Base-by-base conservation (phyloP, 2,797 vertebrate genomes). In the Urocyon cinereoargenteus region DNA sequence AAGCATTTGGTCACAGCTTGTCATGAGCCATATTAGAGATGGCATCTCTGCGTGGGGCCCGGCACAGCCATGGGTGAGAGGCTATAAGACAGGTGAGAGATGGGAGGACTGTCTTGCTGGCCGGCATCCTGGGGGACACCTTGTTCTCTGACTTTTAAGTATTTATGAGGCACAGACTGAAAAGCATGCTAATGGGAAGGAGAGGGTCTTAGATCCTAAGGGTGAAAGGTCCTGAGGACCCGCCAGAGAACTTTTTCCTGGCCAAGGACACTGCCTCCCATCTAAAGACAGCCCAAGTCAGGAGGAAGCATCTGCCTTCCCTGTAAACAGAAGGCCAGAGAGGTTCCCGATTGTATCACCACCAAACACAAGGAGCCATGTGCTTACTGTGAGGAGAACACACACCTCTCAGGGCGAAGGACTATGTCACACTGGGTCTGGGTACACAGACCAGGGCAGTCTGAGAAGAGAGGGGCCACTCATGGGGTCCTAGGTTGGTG, bases 111-210 rank as follows among this genome's bases (percentile, higher is more conserved):
- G 64, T 85, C 62, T 16, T 82, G 11, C 22, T 77, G 34, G 57
- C 40, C 73, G 10, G 64, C 57, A 59, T 26, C 57, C 61, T 72
- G 34, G 62, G 24, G 73, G 51, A n/a, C 70, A 9, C 57, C 64
- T 53, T 77, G 57, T 51, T 51, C 77, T 89, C 45, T 81, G 66
- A 93, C 62, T n/a, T 87, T 36, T 64, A 66, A 61, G 45, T n/a
- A 72, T 3, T 75, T 40, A 2, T 1, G 28, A 94, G 90, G 28
- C 57, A 77, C 45, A 40, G 45, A 87, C 22, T 75, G 84, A 89
- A 82, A 83, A 61, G 4, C 73, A 5, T 0, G 11, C 14, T 73
- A 45, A 19, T 3, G 26, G 55, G 51, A 84, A 86, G 13, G 34
- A 51, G 16, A 40, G 22, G 10, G 7, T 14, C 40, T 45, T 45